phyloP scores from a whole-genome alignment of 2,113 vertebrate genomes.

The Glareola pratincola region DNA sequence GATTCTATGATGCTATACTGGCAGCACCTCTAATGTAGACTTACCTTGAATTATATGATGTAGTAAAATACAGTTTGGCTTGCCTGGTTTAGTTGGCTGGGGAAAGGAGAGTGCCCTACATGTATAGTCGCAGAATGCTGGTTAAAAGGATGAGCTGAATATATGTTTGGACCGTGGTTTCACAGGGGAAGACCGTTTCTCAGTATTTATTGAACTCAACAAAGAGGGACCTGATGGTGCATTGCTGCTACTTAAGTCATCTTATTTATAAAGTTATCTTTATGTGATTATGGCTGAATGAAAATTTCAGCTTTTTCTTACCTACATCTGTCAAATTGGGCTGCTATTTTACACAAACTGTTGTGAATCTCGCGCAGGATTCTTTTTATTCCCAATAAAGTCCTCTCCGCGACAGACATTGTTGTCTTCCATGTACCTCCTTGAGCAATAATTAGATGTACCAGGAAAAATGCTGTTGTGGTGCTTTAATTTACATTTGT shows the following conservation, averaged over 20 bases:
- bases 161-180: not conserved
- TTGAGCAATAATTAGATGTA: not conserved
- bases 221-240: not conserved
- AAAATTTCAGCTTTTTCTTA: not conserved
- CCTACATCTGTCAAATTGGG: not conserved
- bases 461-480: not conserved
- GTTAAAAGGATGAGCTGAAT: not conserved
- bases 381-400: not conserved
- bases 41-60: not conserved
- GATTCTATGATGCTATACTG: not conserved
- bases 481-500: slow-evolving; percentile 6
- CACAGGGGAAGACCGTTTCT: not conserved
- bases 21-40: not conserved
- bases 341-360: not conserved
- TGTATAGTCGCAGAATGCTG: not conserved
- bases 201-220: not conserved
- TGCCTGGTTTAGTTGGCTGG: not conserved
- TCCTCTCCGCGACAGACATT: not conserved
- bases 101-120: not conserved
- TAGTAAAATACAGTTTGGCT: not conserved
- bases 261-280: not conserved
- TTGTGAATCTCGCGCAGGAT: not conserved
- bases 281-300: not conserved
- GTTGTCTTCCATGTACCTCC: not conserved
- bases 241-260: not conserved